Percentiles rank a stretch among this genome's conserved stretches.
Conservation (phyloP, 2,113 vertebrate genomes). For the Paraplagusia blochii region DNA sequence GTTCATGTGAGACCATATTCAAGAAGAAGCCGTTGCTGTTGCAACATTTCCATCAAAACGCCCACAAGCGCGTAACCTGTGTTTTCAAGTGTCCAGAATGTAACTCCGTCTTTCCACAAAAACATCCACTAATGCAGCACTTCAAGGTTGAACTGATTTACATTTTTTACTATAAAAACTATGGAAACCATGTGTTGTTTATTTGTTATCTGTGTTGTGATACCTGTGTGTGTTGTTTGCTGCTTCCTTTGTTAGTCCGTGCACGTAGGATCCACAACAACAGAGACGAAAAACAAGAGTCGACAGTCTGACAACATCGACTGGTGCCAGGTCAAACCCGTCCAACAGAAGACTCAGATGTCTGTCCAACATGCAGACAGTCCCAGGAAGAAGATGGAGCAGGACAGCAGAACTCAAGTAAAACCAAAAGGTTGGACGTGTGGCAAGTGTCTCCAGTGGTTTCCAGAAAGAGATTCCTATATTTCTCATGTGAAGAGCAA, state of each 20-base stretch:
- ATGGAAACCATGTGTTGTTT: background rate
- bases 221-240: background rate
- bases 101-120: slow-evolving; percentile 88
- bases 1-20: slow-evolving; percentile 91
- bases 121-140: slow-evolving; percentile 88
- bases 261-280: slow-evolving; percentile 78
- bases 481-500: slow-evolving; percentile 89
- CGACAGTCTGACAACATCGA: slow-evolving; percentile 65
- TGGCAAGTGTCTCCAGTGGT: slow-evolving; percentile 86
- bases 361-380: slow-evolving; percentile 42
- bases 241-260: slow-evolving; percentile 69
- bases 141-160: slow-evolving; percentile 84
- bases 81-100: slow-evolving; percentile 96
- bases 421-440: slow-evolving; percentile 87
- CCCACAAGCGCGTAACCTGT: slow-evolving; percentile 79
- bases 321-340: slow-evolving; percentile 45
- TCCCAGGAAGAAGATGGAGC: slow-evolving; percentile 58
- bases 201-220: background rate
- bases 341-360: slow-evolving; percentile 45
- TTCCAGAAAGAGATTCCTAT: slow-evolving; percentile 88
- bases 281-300: slow-evolving; percentile 71
- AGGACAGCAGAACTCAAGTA: slow-evolving; percentile 67
- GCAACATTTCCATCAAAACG: slow-evolving; percentile 91
- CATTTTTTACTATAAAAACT: background rate
- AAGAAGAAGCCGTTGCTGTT: slow-evolving; percentile 90